phyloP scores from a whole-genome alignment of 1,140 invertebrate species.

The Forficula auricularia region DNA sequence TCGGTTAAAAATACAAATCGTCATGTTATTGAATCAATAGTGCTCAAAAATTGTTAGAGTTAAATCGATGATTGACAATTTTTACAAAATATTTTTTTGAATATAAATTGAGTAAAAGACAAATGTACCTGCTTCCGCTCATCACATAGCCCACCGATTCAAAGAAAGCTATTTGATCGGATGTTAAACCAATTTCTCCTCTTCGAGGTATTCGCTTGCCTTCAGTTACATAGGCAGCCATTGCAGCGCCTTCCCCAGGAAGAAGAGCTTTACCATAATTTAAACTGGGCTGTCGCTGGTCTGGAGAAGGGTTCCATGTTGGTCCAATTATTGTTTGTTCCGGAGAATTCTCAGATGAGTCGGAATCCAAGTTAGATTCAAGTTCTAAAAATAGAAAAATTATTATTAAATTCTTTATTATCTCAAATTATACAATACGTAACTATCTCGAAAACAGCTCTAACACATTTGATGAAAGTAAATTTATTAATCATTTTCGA shows the following conservation, averaged over 20 bases:
- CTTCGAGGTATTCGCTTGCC: slow-evolving; percentile 93
- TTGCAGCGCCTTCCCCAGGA: slow-evolving; percentile 90
- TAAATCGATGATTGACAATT: no score
- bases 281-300: slow-evolving; percentile 49
- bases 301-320: slow-evolving; percentile 36
- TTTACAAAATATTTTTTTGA: no score
- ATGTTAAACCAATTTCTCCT: slow-evolving; percentile 96
- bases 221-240: slow-evolving; percentile 96
- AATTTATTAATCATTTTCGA: no score
- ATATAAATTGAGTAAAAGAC: no score
- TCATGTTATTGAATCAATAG: no score
- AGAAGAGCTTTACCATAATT: slow-evolving; percentile 79
- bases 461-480: no score
- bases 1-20: no score
- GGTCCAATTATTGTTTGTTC: slow-evolving; percentile 50
- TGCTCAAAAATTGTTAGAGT: no score
- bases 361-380: slow-evolving; percentile 16
- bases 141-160: slow-evolving; percentile 96
- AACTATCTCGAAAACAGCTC: no score
- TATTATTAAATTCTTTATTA: no score
- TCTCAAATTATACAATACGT: no score
- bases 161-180: slow-evolving; percentile 83
- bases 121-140: slow-evolving; percentile 74
- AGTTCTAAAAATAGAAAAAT: no score
- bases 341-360: slow-evolving; percentile 28